Evolutionary conservation across 2,797 vertebrate species (phyloP).

Genomic region (Sebastes minor): DNA sequence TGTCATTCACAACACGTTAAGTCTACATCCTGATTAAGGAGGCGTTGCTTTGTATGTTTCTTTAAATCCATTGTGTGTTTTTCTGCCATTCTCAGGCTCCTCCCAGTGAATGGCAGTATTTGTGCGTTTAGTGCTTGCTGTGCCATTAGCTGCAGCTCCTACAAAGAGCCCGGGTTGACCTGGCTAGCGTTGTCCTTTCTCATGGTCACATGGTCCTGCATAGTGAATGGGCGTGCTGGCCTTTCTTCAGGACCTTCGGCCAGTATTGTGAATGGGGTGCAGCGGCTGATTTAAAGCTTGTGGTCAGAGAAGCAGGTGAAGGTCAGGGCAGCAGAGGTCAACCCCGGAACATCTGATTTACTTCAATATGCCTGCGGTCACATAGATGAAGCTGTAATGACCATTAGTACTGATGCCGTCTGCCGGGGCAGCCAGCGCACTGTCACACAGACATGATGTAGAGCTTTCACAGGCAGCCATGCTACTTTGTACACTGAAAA

Average conservation of each 20-base stretch:
- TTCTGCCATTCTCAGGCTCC: constrained; percentile 47
- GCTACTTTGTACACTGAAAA: background rate
- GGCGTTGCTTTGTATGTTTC: constrained; percentile 36
- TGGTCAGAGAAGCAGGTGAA: constrained; percentile 79
- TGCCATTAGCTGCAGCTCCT: constrained; percentile 51
- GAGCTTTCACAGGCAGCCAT: constrained; percentile 5
- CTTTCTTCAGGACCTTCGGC: constrained; percentile 62
- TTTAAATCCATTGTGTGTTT: constrained; percentile 55
- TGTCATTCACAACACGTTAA: constrained; percentile 26
- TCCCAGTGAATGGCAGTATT: constrained; percentile 56
- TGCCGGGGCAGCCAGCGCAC: constrained; percentile 19
- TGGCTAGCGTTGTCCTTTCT: constrained; percentile 68
- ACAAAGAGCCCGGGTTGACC: constrained; percentile 71
- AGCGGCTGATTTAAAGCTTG: constrained; percentile 75
- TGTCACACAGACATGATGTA: constrained; percentile 34
- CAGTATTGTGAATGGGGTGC: constrained; percentile 62
- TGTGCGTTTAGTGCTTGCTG: constrained; percentile 55
- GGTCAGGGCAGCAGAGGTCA: constrained; percentile 78
- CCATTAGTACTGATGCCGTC: constrained; percentile 25
- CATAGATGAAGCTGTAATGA: constrained; percentile 62
- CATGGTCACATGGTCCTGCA: constrained; percentile 50
- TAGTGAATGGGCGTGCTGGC: constrained; percentile 57
- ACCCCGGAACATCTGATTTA: constrained; percentile 77
- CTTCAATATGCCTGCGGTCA: constrained; percentile 63
- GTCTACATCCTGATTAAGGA: constrained; percentile 45